Evolutionary conservation across 2,888 invertebrate species (phyloP), one percentile per base, ranked within the genome.

Genomic region (Pemphredon lugubris): DNA sequence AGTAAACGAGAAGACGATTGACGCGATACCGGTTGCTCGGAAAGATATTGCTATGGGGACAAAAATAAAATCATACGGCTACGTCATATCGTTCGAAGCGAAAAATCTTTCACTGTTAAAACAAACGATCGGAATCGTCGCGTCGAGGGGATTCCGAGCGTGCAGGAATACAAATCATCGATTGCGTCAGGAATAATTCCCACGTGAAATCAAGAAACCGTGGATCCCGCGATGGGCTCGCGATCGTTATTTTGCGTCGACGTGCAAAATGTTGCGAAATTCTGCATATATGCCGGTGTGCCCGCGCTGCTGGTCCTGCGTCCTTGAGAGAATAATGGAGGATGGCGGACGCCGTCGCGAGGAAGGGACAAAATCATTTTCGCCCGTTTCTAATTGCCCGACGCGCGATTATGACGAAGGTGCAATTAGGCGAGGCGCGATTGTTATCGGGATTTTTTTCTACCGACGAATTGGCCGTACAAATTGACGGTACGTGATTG

Each of bases 391-490:
- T 40, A 40, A 34, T 34, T 34, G 34, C 34, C 4, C 7, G 6
- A 16, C 40, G 40, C 5, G 40, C 18, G 16, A 40, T 34, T 34
- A 34, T 7, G 4, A 7, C 26, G 26, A 26, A 7, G 4, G 26
- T 4, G 2, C 2, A 40, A 40, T 40, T 3, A 2, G 40, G 16
- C 40, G 40, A 16, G 6, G 1, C 7, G 26, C 40, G 11, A 34
- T 34, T 34, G 11, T 34, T 34, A 34, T 34, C 34, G 34, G 34
- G 34, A 34, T 34, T 34, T n/a, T 34, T 34, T 34, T n/a, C 11
- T 11, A 7, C 34, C 30, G 2, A 7, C 11, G 11, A 11, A 2
- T 11, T 11, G 34, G 11, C n/a, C 34, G 11, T n/a, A 11, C 34
- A 34, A 34, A 34, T 34, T 34, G 34, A 2, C 34, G 4, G 11